Evolutionary conservation across 2,113 vertebrate genomes (phyloP).

Genomic region (Tursiops truncatus): DNA sequence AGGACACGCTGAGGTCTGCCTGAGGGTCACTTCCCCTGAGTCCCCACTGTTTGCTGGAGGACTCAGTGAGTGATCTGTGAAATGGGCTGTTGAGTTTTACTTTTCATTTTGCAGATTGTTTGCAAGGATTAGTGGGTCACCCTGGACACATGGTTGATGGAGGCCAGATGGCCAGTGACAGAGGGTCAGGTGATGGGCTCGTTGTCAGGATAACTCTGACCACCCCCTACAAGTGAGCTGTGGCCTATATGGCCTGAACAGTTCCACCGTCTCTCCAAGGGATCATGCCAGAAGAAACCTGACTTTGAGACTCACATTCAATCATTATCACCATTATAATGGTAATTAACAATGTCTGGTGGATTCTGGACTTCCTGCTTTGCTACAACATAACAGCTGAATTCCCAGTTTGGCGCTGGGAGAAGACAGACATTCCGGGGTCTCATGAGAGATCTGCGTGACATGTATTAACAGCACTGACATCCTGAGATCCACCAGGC

Average conservation of each 20-base stretch:
- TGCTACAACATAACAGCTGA: neutral
- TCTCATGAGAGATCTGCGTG: neutral
- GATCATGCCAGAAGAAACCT: neutral
- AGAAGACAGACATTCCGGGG: neutral
- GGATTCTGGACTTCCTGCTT: neutral
- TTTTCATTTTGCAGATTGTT: neutral
- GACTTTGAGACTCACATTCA: neutral
- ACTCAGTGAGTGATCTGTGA: neutral
- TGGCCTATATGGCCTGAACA: neutral
- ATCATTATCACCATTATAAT: neutral
- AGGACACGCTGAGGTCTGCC: rapidly evolving
- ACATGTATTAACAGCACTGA: neutral
- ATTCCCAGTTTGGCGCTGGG: neutral
- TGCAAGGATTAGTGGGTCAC: neutral
- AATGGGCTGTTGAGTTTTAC: neutral
- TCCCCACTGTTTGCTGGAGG: neutral
- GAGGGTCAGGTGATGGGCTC: rapidly evolving
- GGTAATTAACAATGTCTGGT: neutral
- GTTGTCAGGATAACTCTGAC: neutral
- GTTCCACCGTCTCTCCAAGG: neutral
- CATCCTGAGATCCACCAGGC: neutral
- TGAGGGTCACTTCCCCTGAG: rapidly evolving
- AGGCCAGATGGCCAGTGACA: neutral
- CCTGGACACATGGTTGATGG: neutral
- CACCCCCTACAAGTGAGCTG: rapidly evolving